These are phyloP conservation scores for Drosophila merina DNA, from an alignment of 2,888 invertebrate genomes.

Conservation along the genomic window DNA sequence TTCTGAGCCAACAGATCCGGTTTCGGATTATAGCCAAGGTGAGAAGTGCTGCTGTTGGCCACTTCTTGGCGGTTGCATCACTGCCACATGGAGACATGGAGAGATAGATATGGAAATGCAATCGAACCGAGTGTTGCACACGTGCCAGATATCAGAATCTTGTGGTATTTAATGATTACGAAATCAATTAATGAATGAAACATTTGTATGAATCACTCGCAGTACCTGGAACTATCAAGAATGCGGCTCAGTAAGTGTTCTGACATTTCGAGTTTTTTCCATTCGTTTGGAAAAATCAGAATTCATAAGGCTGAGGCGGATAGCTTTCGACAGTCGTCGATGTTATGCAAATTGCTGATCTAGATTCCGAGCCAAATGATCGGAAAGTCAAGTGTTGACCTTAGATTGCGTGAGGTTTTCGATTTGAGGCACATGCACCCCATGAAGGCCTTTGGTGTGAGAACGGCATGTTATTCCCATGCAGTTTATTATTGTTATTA, in stretches of 20 bases:
- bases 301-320: not conserved
- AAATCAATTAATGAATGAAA: conserved; percentile 35
- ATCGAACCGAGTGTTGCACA: conserved; percentile 19
- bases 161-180: conserved; percentile 8
- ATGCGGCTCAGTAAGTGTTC: not conserved
- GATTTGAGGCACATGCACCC: conserved; percentile 45
- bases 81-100: not conserved
- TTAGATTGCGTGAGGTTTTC: conserved; percentile 49
- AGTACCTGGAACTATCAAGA: conserved; percentile 8
- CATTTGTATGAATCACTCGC: conserved; percentile 20
- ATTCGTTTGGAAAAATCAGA: conserved; percentile 4
- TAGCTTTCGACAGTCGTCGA: conserved; percentile 13
- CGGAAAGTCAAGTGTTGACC: conserved; percentile 48
- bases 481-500: not conserved
- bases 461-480: conserved; percentile 2
- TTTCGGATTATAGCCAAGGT: conserved; percentile 39
- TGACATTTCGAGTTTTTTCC: not conserved
- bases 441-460: conserved; percentile 45
- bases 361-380: conserved; percentile 33
- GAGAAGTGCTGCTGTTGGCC: conserved; percentile 8
- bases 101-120: conserved; percentile 20
- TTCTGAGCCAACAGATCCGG: conserved; percentile 51
- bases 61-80: conserved; percentile 32
- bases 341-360: conserved; percentile 55
- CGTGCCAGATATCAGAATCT: conserved; percentile 28